A percentile compares a stretch with the other conserved stretches of the same genome.
Evolutionary conservation across 1,140 invertebrate genomes (phyloP).

Genomic region (Cylas formicarius): DNA sequence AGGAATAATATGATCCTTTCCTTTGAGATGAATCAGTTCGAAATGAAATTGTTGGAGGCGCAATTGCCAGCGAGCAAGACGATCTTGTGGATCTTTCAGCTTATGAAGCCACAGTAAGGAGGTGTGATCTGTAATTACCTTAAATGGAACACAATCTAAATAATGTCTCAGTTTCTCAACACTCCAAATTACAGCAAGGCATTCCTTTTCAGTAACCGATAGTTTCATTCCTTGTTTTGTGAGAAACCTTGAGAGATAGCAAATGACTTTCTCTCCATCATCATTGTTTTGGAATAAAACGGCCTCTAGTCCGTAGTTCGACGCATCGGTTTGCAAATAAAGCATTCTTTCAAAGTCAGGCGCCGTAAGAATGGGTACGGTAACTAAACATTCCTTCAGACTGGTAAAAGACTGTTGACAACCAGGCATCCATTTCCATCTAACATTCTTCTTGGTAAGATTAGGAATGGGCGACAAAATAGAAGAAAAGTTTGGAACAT

Average conservation of each 20-base stretch:
- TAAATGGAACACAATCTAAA: slow-evolving; percentile 42
- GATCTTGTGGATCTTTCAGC: slow-evolving; percentile 5
- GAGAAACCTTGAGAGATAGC: slow-evolving; percentile 5
- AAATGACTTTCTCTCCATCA: slow-evolving; percentile 5
- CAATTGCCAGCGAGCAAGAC: slow-evolving; percentile 2
- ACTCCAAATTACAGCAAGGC: slow-evolving; percentile 16
- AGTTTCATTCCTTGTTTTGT: not conserved
- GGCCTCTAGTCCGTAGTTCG: slow-evolving; percentile 3
- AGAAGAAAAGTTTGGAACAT: slow-evolving; percentile 42
- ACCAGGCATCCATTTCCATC: slow-evolving; percentile 11
- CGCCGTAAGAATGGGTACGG: slow-evolving; percentile 7
- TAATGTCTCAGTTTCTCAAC: slow-evolving; percentile 43
- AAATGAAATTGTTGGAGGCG: slow-evolving; percentile 7
- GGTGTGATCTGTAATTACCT: slow-evolving; percentile 45
- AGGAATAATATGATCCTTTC: slow-evolving; percentile 1
- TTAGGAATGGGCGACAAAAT: slow-evolving; percentile 35
- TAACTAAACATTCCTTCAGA: slow-evolving; percentile 16
- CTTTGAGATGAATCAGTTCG: not conserved
- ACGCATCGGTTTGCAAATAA: slow-evolving; percentile 6
- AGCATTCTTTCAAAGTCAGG: slow-evolving; percentile 3
- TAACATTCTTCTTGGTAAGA: slow-evolving; percentile 20
- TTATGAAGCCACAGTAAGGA: slow-evolving; percentile 9
- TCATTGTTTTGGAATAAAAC: not conserved
- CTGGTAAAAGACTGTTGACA: slow-evolving; percentile 13
- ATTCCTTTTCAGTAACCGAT: slow-evolving; percentile 23